Base-by-base conservation (phyloP, 1,140 invertebrate species). In the Lepidurus arcticus region DNA sequence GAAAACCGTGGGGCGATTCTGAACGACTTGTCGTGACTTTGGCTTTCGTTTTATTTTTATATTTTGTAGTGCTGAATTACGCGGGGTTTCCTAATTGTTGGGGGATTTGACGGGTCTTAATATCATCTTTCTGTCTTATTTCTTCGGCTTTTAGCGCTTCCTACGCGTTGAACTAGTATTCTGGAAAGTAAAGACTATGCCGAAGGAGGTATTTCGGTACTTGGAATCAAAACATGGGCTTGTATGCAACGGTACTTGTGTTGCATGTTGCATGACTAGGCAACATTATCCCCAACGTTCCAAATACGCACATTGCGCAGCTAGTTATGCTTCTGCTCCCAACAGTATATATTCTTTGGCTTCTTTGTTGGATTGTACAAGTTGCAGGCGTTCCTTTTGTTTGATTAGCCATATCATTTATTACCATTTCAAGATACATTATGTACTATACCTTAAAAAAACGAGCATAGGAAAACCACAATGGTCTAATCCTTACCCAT, bases 191-290 rank as follows among this genome's bases (percentile, higher is more conserved):
- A 21, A 11, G 53, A 65, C 16, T 16, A 65, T 16, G 21, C 16
- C 9, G 53, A 9, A 65, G 53, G 16, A 65, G 21, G 8, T 21
- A 13, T 7, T 65, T 21, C 34, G 34, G 13, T 65, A 65, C 21
- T 21, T 7, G 21, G 53, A 65, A 65, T 65, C 6, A 16, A 65
- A 65, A 65, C 53, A 13, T 3, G 53, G 53, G 21, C 53, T 65
- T 21, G 13, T 65, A 21, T 21, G 53, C 53, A 65, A 65, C 53
- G 53, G 53, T 65, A 65, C 53, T 65, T 65, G 53, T 7, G 21
- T 65, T 65, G 47, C 47, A 65, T 65, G 47, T 65, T 65, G 53
- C n/a, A 65, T 65, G 53, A 65, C 13, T 13, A 65, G 21, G 53
- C 53, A 65, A n/a, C 16, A 21, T 65, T 1, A 65, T 65, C 21